Evolutionary conservation across 2,113 vertebrate species (phyloP), one percentile per base, ranked within the genome.

Genomic region (Trematocara marginatum): DNA sequence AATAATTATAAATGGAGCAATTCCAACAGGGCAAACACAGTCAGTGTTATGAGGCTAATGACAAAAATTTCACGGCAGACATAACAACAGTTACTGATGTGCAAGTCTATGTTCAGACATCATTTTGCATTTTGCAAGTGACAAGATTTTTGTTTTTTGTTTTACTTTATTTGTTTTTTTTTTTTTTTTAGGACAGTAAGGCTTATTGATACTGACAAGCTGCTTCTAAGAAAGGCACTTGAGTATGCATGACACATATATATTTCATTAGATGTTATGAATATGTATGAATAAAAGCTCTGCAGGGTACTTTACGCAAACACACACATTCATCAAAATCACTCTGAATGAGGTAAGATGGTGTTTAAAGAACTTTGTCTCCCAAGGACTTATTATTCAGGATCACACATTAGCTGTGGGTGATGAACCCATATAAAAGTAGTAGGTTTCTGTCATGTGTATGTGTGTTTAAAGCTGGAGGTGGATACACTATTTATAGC

Each of bases 221-320:
- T 57, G 76, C 82, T 74, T 89, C 69, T n/a, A 80, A 82, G 52
- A 71, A 57, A 49, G 57, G 29, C 66, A 74, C 82, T 83, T 85
- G 42, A 11, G 53, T 91, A 92, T 92, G 86, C 80, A 64, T 64
- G 40, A n/a, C 90, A 90, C 83, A 92, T 89, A 81, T 90, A 90
- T 92, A 91, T 94, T 92, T 93, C 81, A 92, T 92, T 90, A 90
- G 69, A 83, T 7, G 11, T 18, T 79, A 90, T 94, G 89, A 92
- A 92, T 90, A 93, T 92, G 91, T 84, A 92, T 90, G 86, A 86
- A 38, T 29, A 35, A 87, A 85, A 79, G 57, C 89, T 89, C 86
- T 91, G 89, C 82, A 85, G 88, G 84, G 82, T 80, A 69, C 57
- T 89, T 49, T 81, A 34, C 53, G n/a, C 90, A 92, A 90, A 90